Evolutionary conservation across 1,140 invertebrate species (phyloP), one percentile per base, ranked within the genome.

Genomic region (Diprion similis): DNA sequence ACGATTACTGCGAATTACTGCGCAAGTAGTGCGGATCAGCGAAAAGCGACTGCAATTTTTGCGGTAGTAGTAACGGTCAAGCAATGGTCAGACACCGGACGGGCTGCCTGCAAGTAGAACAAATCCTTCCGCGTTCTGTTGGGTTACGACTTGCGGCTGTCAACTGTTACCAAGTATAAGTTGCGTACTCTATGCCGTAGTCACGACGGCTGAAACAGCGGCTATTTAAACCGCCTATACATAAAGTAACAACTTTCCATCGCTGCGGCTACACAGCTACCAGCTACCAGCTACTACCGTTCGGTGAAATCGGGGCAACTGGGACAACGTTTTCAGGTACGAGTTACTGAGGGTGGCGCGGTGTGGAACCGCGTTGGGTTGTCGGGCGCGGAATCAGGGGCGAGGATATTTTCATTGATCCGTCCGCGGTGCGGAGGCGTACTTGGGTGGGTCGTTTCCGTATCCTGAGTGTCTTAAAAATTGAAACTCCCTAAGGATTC

Each of bases 371-470:
- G 81, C 79, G 81, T 81, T 79, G 74, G 73, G 73, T 75, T 77
- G 70, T 73, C 15, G 76, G 70, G 77, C 73, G 77, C 73, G 79
- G 79, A 76, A 74, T 79, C 78, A 70, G 77, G 68, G 76, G 79
- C 71, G 77, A 74, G 77, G 76, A 81, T 76, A 83, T 82, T 86
- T 86, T 88, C 86, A 88, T 88, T 88, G 86, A 88, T 88, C 86
- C 86, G 76, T 82, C 77, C 81, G 77, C 77, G 78, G 78, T 77
- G 81, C 77, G 79, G 77, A 82, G 81, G 78, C 78, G 51, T 59
- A 15, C 51, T 59, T 15, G n/a, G n/a, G 11, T 59, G 11, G 51
- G 11, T 13, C 11, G n/a, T 59, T 59, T 59, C 51, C 51, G 51
- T 59, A 59, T 59, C 51, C 51, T 59, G 51, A 59, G n/a, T 59